phyloP scores from a whole-genome alignment of 2,888 invertebrate species.

The Lepas anatifera region DNA sequence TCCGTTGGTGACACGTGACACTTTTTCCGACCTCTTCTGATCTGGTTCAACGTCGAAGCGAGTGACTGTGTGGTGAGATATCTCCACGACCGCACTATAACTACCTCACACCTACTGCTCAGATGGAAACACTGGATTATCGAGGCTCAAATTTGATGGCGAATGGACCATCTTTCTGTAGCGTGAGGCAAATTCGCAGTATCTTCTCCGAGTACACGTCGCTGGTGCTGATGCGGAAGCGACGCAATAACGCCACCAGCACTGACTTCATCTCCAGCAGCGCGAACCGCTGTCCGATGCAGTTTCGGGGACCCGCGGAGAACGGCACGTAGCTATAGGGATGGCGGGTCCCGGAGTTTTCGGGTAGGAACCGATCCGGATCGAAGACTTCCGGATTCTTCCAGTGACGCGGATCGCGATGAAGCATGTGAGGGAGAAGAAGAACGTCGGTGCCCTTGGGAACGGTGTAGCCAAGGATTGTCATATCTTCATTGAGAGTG shows the following conservation, averaged over 20 bases:
- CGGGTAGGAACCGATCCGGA: conserved; percentile 42
- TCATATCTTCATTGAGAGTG: conserved; percentile 28
- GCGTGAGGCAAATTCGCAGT: not conserved
- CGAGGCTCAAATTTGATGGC: too few species aligned
- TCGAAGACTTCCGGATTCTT: conserved; percentile 40
- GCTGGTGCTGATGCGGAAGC: not conserved
- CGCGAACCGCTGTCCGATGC: too few species aligned
- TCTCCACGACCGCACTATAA: too few species aligned
- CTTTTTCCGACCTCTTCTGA: too few species aligned
- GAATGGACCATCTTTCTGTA: not conserved
- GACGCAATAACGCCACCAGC: conserved; percentile 17
- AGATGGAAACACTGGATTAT: too few species aligned
- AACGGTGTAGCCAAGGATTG: conserved; percentile 29
- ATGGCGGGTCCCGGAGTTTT: conserved; percentile 34
- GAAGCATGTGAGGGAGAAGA: conserved; percentile 34
- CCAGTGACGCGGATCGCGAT: conserved; percentile 39
- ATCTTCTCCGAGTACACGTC: not conserved
- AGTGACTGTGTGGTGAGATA: too few species aligned
- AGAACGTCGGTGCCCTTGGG: conserved; percentile 34
- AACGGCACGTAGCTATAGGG: too few species aligned
- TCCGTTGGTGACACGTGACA: too few species aligned
- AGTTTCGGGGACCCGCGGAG: too few species aligned
- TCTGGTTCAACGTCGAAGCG: too few species aligned
- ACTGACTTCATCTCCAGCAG: conserved; percentile 22
- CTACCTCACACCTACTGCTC: too few species aligned